These are phyloP conservation scores for Nezara viridula DNA, from an alignment of 2,888 invertebrate genomes.

Conservation along the genomic window DNA sequence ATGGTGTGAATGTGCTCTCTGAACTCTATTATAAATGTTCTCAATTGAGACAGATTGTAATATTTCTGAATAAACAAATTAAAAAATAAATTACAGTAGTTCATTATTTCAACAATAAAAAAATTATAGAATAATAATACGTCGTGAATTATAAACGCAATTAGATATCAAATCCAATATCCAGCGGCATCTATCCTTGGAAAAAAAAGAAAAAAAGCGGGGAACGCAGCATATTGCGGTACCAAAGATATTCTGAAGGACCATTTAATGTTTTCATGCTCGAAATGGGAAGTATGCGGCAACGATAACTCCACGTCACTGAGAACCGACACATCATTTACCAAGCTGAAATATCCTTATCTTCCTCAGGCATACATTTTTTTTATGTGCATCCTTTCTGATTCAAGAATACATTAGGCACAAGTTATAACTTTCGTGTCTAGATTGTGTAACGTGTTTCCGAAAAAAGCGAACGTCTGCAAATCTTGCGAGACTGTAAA, in stretches of 20 bases:
- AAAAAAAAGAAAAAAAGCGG: neutral
- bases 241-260: neutral
- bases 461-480: neutral
- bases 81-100: too few species aligned
- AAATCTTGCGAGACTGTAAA: too few species aligned
- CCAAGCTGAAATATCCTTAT: constrained; percentile 13
- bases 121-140: too few species aligned
- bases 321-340: neutral
- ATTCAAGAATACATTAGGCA: neutral
- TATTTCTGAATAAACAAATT: too few species aligned
- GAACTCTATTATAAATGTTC: too few species aligned
- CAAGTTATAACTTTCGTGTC: neutral
- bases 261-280: constrained; percentile 1
- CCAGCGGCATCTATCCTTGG: too few species aligned
- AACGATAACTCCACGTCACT: neutral
- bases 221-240: neutral
- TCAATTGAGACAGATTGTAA: too few species aligned
- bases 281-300: neutral
- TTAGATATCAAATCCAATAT: too few species aligned
- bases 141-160: too few species aligned
- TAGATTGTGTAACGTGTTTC: neutral
- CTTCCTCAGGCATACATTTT: neutral
- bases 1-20: too few species aligned
- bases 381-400: neutral
- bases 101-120: too few species aligned